These are phyloP conservation scores for Bombus huntii DNA, from an alignment of 1,140 invertebrate genomes.

Conservation along the genomic window DNA sequence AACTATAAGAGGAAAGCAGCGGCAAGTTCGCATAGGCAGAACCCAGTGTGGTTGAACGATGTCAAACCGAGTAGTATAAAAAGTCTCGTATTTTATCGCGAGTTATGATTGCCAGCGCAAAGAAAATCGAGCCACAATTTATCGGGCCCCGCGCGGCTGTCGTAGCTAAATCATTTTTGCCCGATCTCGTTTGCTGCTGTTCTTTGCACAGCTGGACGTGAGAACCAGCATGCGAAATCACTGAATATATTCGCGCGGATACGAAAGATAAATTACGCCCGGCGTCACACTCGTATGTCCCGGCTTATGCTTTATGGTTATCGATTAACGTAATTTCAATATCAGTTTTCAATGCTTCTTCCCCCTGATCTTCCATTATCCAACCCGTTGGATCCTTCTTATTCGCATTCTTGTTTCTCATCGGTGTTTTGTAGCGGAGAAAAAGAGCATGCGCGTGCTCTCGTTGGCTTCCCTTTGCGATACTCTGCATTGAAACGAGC, in stretches of 20 bases:
- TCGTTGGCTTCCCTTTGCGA: background rate
- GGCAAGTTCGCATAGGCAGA: background rate
- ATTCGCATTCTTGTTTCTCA: background rate
- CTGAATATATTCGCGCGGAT: slow-evolving; percentile 59
- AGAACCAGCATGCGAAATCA: slow-evolving; percentile 63
- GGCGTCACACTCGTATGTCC: slow-evolving; percentile 26
- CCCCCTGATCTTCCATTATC: background rate
- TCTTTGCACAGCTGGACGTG: slow-evolving; percentile 65
- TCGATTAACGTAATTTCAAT: slow-evolving; percentile 64
- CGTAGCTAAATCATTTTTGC: slow-evolving; percentile 73
- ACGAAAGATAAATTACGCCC: slow-evolving; percentile 58
- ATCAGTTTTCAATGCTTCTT: slow-evolving; percentile 2
- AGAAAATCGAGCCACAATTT: slow-evolving; percentile 71
- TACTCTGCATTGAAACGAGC: slow-evolving; percentile 10
- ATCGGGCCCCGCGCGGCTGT: slow-evolving; percentile 64
- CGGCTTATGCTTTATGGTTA: slow-evolving; percentile 53
- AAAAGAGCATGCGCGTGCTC: background rate
- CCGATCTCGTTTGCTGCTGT: slow-evolving; percentile 64
- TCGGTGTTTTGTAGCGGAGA: background rate
- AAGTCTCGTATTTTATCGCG: slow-evolving; percentile 73
- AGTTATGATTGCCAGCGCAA: slow-evolving; percentile 71
- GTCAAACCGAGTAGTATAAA: slow-evolving; percentile 55
- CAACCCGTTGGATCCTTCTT: background rate
- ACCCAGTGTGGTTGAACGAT: background rate
- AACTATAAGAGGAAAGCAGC: background rate